phyloP scores from a whole-genome alignment of 2,888 invertebrate species.

The Romanomermis culicivorax region DNA sequence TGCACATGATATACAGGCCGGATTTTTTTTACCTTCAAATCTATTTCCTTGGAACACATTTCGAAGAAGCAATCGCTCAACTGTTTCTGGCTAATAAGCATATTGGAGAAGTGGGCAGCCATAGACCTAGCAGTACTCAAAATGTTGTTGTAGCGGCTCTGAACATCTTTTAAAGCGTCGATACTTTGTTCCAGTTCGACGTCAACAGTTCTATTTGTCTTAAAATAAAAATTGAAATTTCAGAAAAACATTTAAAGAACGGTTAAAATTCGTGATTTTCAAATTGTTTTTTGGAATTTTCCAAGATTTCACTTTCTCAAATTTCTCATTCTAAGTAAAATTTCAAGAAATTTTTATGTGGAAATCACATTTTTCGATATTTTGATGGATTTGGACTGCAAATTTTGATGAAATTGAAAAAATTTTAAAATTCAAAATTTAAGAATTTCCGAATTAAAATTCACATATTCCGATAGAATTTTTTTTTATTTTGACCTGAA shows the following conservation, averaged over 20 bases:
- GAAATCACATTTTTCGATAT: no score
- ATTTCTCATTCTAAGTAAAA: no score
- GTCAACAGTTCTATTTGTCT: constrained; percentile 35
- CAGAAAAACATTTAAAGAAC: no score
- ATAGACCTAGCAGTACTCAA: constrained; percentile 62
- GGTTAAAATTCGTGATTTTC: no score
- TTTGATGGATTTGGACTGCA: no score
- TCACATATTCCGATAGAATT: no score
- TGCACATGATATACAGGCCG: background rate
- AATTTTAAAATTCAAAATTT: no score
- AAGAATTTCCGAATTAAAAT: no score
- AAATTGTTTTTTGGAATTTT: no score
- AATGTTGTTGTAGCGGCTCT: constrained; percentile 42
- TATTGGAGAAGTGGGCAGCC: constrained; percentile 65
- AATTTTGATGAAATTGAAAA: no score
- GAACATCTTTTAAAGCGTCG: constrained; percentile 55
- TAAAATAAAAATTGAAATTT: constrained; percentile 5
- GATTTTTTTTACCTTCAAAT: constrained; percentile 43
- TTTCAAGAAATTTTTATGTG: background rate
- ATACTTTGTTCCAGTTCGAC: constrained; percentile 78
- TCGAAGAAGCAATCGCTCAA: constrained; percentile 82
- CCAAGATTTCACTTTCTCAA: background rate
- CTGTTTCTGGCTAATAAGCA: constrained; percentile 61
- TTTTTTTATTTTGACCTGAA: no score
- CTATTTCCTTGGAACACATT: constrained; percentile 81